Conservation (phyloP, 2,113 vertebrate genomes). For the Odocoileus hemionus region DNA sequence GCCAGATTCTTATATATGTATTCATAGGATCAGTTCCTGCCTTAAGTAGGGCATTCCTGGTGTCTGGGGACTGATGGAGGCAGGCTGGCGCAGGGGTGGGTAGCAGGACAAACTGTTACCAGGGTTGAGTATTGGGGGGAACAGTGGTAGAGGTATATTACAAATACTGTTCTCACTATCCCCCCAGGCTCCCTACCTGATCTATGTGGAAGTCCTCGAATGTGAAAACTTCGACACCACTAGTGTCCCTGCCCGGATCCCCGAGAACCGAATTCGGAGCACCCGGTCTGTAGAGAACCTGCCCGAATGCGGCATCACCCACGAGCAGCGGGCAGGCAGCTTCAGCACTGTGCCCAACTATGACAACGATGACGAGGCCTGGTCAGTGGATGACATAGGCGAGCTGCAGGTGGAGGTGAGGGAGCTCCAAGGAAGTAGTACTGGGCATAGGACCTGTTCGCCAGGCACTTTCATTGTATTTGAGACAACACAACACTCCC, state of each 20-base stretch:
- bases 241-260: slow-evolving; percentile 90
- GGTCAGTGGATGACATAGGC: slow-evolving; percentile 95
- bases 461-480: neutral
- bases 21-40: neutral
- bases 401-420: slow-evolving; percentile 96
- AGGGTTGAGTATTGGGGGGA: neutral
- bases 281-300: slow-evolving; percentile 96
- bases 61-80: neutral
- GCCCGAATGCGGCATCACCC: slow-evolving; percentile 88
- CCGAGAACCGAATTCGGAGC: slow-evolving; percentile 95
- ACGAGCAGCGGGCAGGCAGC: slow-evolving; percentile 89
- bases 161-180: neutral
- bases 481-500: neutral
- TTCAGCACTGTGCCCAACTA: slow-evolving; percentile 94
- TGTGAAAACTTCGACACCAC: slow-evolving; percentile 97
- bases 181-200: slow-evolving; percentile 92
- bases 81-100: neutral
- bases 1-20: neutral
- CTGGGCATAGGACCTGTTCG: neutral
- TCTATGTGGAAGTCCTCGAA: slow-evolving; percentile 97
- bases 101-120: neutral
- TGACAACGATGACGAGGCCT: slow-evolving; percentile 96
- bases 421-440: fast-evolving
- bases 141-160: neutral
- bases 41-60: neutral